These are phyloP conservation scores for Drosophila bifasciata DNA, from an alignment of 1,140 invertebrate genomes.

Conservation along the genomic window DNA sequence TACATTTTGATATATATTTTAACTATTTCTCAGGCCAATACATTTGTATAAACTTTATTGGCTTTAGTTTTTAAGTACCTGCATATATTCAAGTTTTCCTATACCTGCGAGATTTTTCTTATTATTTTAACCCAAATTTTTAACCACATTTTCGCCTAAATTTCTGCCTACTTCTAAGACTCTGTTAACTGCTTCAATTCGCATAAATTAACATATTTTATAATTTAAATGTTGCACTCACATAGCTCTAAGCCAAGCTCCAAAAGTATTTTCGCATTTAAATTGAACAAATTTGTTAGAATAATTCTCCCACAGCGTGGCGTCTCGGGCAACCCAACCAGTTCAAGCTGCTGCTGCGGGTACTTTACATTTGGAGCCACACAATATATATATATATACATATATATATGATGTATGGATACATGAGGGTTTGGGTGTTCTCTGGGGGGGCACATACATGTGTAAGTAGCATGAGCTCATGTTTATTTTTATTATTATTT, in stretches of 20 bases:
- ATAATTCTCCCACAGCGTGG: constrained; percentile 54
- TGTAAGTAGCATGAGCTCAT: constrained; percentile 83
- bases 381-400: constrained; percentile 22
- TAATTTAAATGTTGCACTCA: constrained; percentile 34
- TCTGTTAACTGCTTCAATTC: not conserved
- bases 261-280: constrained; percentile 53
- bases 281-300: constrained; percentile 53
- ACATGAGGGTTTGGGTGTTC: constrained; percentile 49
- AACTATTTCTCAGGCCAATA: too few species aligned
- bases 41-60: too few species aligned
- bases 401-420: constrained; percentile 1
- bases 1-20: too few species aligned
- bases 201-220: constrained; percentile 58
- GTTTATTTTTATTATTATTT: constrained; percentile 83
- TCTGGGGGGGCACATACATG: constrained; percentile 52
- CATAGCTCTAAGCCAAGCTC: constrained; percentile 24
- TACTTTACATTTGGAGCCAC: constrained; percentile 59
- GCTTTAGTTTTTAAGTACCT: too few species aligned
- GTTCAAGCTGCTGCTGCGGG: constrained; percentile 73
- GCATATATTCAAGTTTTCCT: too few species aligned
- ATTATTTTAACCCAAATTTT: not conserved
- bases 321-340: constrained; percentile 48
- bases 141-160: not conserved
- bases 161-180: too few species aligned
- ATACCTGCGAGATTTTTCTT: too few species aligned